These are phyloP conservation scores for Microcaecilia unicolor DNA, from an alignment of 2,797 vertebrate species.

Conservation along the genomic window DNA sequence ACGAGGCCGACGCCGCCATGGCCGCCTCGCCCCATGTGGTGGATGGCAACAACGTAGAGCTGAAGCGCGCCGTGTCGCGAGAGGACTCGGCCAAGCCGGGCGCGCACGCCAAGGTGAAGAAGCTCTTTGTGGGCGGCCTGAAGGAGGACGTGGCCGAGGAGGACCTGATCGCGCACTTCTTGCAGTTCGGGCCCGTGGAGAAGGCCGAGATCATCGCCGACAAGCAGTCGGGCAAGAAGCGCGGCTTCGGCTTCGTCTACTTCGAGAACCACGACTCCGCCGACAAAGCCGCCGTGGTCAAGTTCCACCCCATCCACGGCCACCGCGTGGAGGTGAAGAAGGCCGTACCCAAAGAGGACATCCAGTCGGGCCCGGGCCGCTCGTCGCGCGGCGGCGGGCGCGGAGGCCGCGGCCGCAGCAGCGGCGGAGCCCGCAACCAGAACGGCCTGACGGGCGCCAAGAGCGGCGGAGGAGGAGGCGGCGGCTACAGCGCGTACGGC, in stretches of 20 bases:
- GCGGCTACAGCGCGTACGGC: conserved; percentile 74
- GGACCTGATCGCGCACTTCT: conserved; percentile 76
- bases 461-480: conserved; percentile 54
- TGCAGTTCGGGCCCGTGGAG: conserved; percentile 83
- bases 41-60: conserved; percentile 87
- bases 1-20: conserved; percentile 93
- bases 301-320: conserved; percentile 88
- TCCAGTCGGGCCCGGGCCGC: conserved; percentile 69
- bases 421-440: conserved; percentile 54
- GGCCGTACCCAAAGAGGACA: conserved; percentile 89
- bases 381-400: conserved; percentile 56
- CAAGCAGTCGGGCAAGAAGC: conserved; percentile 89
- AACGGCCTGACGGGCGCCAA: conserved; percentile 73
- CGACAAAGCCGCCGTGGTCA: conserved; percentile 89
- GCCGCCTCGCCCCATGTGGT: conserved; percentile 87
- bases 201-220: conserved; percentile 94
- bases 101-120: conserved; percentile 93
- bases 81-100: conserved; percentile 92
- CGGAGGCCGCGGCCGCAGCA: conserved; percentile 58
- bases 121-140: conserved; percentile 87
- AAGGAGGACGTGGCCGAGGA: conserved; percentile 84
- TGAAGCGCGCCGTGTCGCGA: conserved; percentile 91
- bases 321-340: conserved; percentile 97
- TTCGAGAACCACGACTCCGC: conserved; percentile 89
- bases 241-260: conserved; percentile 94